Conservation (phyloP, 2,888 invertebrate species). For the Sinohyriopsis cumingii region DNA sequence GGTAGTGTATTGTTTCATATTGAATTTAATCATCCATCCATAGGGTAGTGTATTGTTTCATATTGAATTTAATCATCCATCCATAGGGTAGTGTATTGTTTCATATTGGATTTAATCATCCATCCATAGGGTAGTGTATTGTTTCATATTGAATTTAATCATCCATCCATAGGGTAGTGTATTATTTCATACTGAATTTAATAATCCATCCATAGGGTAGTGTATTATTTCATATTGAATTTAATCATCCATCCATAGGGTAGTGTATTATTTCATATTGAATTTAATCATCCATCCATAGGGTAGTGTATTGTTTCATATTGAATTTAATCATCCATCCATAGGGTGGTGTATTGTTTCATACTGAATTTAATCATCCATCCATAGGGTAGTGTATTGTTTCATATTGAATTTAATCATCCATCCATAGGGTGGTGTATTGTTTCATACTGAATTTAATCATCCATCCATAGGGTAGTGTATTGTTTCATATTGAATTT, state of each 20-base stretch:
- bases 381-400: constrained; percentile 78
- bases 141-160: constrained; percentile 65
- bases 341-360: constrained; percentile 76
- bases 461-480: constrained; percentile 85
- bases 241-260: constrained; percentile 83
- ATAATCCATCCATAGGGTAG: constrained; percentile 83
- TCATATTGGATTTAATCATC: constrained; percentile 75
- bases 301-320: constrained; percentile 73
- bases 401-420: constrained; percentile 73
- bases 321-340: constrained; percentile 79
- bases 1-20: constrained; percentile 72
- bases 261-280: constrained; percentile 62
- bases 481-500: too few species aligned
- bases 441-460: neutral
- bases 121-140: constrained; percentile 80
- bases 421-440: constrained; percentile 81
- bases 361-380: constrained; percentile 76
- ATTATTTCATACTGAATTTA: too few species aligned
- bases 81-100: constrained; percentile 77
- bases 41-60: constrained; percentile 75
- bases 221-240: too few species aligned
- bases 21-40: constrained; percentile 79
- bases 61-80: constrained; percentile 77
- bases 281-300: constrained; percentile 81
- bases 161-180: constrained; percentile 83